phyloP scores from a whole-genome alignment of 2,797 vertebrate species.

The Eutrigla gurnardus region DNA sequence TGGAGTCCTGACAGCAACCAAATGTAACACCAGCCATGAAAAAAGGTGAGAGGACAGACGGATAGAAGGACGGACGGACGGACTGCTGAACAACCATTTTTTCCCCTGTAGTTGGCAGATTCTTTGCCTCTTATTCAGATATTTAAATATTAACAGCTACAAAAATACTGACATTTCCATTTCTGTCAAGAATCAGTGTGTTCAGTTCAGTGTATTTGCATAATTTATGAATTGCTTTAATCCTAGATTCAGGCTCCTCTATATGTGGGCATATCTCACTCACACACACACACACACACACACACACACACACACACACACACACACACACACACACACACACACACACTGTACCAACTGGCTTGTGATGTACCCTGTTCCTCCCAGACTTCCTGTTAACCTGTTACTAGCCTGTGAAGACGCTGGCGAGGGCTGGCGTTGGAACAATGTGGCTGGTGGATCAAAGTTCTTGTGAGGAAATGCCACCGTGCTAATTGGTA shows the following conservation, averaged over 20 bases:
- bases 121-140: constrained; percentile 15
- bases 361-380: constrained; percentile 40
- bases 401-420: constrained; percentile 38
- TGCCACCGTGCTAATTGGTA: constrained; percentile 69
- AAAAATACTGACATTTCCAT: constrained; percentile 38
- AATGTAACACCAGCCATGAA: neutral
- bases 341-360: constrained; percentile 49
- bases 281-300: constrained; percentile 17
- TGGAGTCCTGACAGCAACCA: too few species aligned
- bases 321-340: constrained; percentile 26
- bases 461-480: constrained; percentile 62
- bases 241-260: constrained; percentile 22
- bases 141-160: constrained; percentile 42
- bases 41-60: neutral
- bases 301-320: constrained; percentile 20
- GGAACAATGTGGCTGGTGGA: constrained; percentile 62
- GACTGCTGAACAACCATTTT: neutral
- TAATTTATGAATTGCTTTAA: constrained; percentile 52
- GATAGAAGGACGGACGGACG: neutral
- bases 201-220: constrained; percentile 44
- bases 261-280: constrained; percentile 12
- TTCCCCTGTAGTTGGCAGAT: constrained; percentile 4
- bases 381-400: constrained; percentile 61
- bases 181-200: constrained; percentile 36
- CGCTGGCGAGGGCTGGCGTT: constrained; percentile 24